These are phyloP conservation scores for Polydesmus complanatus DNA, from an alignment of 2,888 invertebrate species.

Conservation along the genomic window DNA sequence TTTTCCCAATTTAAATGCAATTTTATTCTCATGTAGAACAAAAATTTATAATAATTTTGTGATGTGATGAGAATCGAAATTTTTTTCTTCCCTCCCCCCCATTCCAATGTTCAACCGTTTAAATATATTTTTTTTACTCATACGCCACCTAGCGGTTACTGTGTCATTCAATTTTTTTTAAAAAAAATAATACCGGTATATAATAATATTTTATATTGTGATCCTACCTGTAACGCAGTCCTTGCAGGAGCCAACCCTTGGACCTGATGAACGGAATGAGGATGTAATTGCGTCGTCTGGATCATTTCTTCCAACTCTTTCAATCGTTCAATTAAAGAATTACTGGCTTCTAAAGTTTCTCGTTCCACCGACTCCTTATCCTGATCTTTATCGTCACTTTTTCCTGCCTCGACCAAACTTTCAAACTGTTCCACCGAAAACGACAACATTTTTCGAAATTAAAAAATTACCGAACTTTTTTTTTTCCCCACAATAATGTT, in stretches of 20 bases:
- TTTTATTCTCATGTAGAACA: too few relatives aligned
- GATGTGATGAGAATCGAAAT: background rate
- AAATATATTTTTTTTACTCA: background rate
- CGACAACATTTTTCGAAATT: background rate
- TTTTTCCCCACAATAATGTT: too few relatives aligned
- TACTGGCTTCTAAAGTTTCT: conserved; percentile 1
- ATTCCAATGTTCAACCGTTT: too few relatives aligned
- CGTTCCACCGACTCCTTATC: background rate
- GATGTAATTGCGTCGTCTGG: conserved; percentile 44
- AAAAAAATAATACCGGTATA: too few relatives aligned
- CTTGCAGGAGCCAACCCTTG: background rate
- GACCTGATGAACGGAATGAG: conserved; percentile 3
- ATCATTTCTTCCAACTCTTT: conserved; percentile 40
- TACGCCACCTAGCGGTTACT: background rate
- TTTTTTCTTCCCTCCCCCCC: background rate
- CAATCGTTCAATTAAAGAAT: conserved; percentile 10
- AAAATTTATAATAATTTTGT: too few relatives aligned
- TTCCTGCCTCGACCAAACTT: background rate
- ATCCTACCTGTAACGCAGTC: background rate
- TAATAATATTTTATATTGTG: too few relatives aligned
- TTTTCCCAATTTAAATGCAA: too few relatives aligned
- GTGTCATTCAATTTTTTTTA: background rate
- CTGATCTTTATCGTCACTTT: background rate
- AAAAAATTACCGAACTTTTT: too few relatives aligned
- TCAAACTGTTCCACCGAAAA: background rate